Evolutionary conservation across 1,140 invertebrate genomes (phyloP), one percentile per base, ranked within the genome.

Genomic region (Rhizoglyphus robini): DNA sequence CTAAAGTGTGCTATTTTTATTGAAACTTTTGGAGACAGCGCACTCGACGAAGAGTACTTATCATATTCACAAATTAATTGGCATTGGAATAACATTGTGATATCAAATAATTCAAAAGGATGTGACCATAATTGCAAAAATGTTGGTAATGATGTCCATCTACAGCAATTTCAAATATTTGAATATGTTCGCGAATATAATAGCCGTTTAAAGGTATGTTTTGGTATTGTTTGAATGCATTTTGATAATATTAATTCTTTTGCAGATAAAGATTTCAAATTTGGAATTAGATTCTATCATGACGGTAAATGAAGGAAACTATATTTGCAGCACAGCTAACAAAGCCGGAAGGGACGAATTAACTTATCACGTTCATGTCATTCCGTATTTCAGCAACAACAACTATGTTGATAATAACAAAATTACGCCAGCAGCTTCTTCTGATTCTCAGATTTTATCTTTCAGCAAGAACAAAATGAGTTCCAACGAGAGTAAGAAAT

Each of bases 31-130:
- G 63, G 46, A 5, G 47, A 49, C 32, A 15, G 15, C 13, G 29
- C 29, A 13, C 8, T 60, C 13, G 58, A 60, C 27, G 15, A 29
- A n/a, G 32, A 32, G 13, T 60, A 60, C 29, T 27, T 60, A 18
- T 34, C 58, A 3, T 15, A 29, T n/a, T 60, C 58, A 20, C 1
- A 30, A 32, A 63, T 68, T n/a, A 59, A 66, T 23, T 68, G 67
- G 67, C 54, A 51, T 59, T 68, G 67, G 67, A 57, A 68, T 32
- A 59, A 65, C 36, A 57, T 68, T 25, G 57, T 47, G 4, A 65
- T 68, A 20, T 27, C 38, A 4, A 68, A 68, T 29, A 68, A 68
- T 38, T 61, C 54, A 4, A 57, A 66, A 61, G 67, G 67, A 15
- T 64, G 63, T 51, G 63, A 48, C 41, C 41, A 57, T 13, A 31